Evolutionary conservation across 2,888 invertebrate genomes (phyloP).

Genomic region (Masnerella sp.): DNA sequence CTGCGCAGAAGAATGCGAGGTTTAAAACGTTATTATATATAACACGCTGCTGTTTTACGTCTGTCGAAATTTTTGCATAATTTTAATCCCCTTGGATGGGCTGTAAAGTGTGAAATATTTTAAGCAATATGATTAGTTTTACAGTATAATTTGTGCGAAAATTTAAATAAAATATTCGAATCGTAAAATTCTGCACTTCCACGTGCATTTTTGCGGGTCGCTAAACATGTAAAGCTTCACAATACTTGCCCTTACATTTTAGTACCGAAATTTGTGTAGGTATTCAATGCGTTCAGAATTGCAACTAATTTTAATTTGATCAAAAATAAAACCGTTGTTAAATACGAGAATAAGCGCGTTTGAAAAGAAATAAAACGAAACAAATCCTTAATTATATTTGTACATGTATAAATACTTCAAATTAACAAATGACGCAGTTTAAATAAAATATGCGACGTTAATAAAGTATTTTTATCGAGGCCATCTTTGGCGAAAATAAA

Average conservation of each 20-base stretch:
- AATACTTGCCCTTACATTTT: not conserved
- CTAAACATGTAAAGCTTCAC: not conserved
- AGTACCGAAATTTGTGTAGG: not conserved
- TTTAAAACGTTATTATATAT: too few relatives aligned
- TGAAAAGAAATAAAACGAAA: not conserved
- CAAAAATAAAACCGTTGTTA: too few relatives aligned
- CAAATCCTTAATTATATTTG: not conserved
- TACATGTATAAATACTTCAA: too few relatives aligned
- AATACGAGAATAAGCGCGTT: too few relatives aligned
- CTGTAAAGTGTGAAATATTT: conserved; percentile 24
- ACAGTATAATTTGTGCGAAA: conserved; percentile 16
- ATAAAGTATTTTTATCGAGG: not conserved
- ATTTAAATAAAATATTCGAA: conserved; percentile 31
- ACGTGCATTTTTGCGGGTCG: conserved; percentile 2
- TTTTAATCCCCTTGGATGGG: conserved; percentile 12
- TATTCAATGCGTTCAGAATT: too few relatives aligned
- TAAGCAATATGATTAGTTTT: conserved; percentile 27
- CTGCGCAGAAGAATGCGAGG: too few relatives aligned
- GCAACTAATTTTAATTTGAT: too few relatives aligned
- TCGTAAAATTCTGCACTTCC: conserved; percentile 12
- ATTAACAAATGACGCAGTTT: too few relatives aligned
- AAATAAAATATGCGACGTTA: not conserved
- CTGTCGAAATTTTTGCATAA: conserved; percentile 24
- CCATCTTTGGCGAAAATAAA: not conserved
- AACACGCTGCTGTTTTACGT: conserved; percentile 3